Evolutionary conservation across 2,888 invertebrate genomes (phyloP).

Genomic region (Cryptocephalus primarius): DNA sequence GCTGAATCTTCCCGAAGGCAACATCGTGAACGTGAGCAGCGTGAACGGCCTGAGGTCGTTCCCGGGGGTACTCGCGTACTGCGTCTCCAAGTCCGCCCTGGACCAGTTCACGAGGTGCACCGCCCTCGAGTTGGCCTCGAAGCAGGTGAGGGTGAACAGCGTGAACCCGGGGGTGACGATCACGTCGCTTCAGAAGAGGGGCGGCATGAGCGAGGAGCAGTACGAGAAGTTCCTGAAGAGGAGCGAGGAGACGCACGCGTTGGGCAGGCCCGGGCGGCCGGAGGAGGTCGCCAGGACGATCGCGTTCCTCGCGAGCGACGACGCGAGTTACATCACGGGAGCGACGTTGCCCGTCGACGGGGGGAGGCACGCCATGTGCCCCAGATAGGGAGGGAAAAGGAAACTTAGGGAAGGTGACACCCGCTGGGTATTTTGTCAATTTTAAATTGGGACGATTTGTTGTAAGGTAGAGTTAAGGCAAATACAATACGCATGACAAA

Average conservation of each 20-base stretch:
- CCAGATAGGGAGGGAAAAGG: slow-evolving; percentile 48
- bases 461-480: too few species aligned
- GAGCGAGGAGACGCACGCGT: slow-evolving; percentile 78
- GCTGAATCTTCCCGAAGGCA: slow-evolving; percentile 24
- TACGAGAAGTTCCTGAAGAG: slow-evolving; percentile 78
- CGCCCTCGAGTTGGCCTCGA: slow-evolving; percentile 74
- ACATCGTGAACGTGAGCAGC: slow-evolving; percentile 91
- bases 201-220: slow-evolving; percentile 73
- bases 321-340: slow-evolving; percentile 85
- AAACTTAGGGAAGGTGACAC: too few species aligned
- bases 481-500: too few species aligned
- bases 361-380: slow-evolving; percentile 89
- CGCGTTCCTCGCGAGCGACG: slow-evolving; percentile 81
- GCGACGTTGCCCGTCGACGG: slow-evolving; percentile 86
- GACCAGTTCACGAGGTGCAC: slow-evolving; percentile 92
- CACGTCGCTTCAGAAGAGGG: slow-evolving; percentile 78
- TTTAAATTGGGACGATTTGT: too few species aligned
- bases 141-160: slow-evolving; percentile 79
- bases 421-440: too few species aligned
- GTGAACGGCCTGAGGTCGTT: slow-evolving; percentile 87
- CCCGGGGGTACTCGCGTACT: slow-evolving; percentile 81
- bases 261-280: slow-evolving; percentile 75
- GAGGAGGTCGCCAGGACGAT: slow-evolving; percentile 85
- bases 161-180: slow-evolving; percentile 90
- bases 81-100: slow-evolving; percentile 84